Evolutionary conservation across 2,888 invertebrate genomes (phyloP).

Genomic region (Unio pictorum): DNA sequence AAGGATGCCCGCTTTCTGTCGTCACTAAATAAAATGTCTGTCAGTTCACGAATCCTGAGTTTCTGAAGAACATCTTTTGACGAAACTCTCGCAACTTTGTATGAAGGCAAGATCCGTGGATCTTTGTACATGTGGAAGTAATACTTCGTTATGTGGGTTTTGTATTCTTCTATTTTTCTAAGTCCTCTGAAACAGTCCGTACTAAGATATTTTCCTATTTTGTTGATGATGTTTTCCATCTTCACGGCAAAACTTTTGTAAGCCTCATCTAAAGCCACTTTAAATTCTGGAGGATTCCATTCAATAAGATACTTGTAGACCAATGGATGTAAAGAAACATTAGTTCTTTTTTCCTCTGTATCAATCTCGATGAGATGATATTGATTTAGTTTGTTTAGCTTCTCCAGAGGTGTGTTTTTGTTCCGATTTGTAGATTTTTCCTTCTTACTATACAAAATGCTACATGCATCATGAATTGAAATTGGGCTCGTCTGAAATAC

Average conservation of each 20-base stretch:
- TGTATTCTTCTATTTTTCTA: constrained; percentile 14
- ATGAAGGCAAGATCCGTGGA: constrained; percentile 5
- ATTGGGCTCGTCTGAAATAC: constrained; percentile 26
- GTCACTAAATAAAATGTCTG: constrained; percentile 23
- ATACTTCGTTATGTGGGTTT: constrained; percentile 19
- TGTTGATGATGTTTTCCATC: constrained; percentile 16
- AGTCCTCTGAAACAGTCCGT: constrained; percentile 21
- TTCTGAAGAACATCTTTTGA: constrained; percentile 14
- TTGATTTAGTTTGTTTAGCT: constrained; percentile 9
- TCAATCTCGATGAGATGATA: background rate
- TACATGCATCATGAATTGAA: constrained; percentile 4
- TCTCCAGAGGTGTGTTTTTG: constrained; percentile 4
- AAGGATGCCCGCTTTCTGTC: constrained; percentile 15
- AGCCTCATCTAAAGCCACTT: constrained; percentile 6
- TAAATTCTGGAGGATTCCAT: constrained; percentile 10
- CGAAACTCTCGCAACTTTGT: constrained; percentile 6
- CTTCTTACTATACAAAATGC: background rate
- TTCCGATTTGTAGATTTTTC: background rate
- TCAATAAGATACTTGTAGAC: constrained; percentile 24
- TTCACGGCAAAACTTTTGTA: constrained; percentile 18
- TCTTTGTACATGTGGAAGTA: constrained; percentile 19
- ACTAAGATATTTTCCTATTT: constrained; percentile 12
- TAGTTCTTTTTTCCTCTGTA: background rate
- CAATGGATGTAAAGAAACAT: constrained; percentile 26
- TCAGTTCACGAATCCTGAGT: constrained; percentile 26